Evolutionary conservation across 2,888 invertebrate genomes (phyloP).

Genomic region (Chrysomela aeneicollis): DNA sequence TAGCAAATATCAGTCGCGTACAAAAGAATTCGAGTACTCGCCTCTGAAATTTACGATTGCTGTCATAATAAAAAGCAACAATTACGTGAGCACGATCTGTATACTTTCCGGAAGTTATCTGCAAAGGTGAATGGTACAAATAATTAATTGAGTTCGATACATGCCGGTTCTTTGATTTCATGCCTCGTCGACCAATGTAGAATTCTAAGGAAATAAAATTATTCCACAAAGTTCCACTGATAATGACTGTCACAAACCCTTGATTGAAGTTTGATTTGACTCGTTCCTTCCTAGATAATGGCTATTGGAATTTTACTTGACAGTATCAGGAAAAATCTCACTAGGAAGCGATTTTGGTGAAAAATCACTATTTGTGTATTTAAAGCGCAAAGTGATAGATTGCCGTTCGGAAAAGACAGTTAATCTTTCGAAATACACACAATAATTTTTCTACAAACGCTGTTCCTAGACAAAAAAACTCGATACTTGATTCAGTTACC

Average conservation of each 20-base stretch:
- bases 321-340: too few relatives aligned
- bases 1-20: neutral
- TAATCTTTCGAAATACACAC: too few relatives aligned
- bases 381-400: too few relatives aligned
- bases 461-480: too few relatives aligned
- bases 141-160: neutral
- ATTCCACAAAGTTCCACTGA: neutral
- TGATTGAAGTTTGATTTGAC: too few relatives aligned
- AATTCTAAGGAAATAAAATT: neutral
- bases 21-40: slow-evolving; percentile 2
- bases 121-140: neutral
- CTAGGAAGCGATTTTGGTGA: too few relatives aligned
- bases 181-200: neutral
- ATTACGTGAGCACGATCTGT: slow-evolving; percentile 8
- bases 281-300: too few relatives aligned
- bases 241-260: neutral
- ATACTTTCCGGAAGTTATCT: slow-evolving; percentile 8
- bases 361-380: too few relatives aligned
- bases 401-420: too few relatives aligned
- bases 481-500: too few relatives aligned
- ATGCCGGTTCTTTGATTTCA: neutral
- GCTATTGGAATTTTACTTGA: too few relatives aligned
- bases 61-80: slow-evolving; percentile 9
- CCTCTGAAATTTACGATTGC: neutral
- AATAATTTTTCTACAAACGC: too few relatives aligned